Conservation (phyloP, 2,797 vertebrate species). For the Sebastes baramenuke region DNA sequence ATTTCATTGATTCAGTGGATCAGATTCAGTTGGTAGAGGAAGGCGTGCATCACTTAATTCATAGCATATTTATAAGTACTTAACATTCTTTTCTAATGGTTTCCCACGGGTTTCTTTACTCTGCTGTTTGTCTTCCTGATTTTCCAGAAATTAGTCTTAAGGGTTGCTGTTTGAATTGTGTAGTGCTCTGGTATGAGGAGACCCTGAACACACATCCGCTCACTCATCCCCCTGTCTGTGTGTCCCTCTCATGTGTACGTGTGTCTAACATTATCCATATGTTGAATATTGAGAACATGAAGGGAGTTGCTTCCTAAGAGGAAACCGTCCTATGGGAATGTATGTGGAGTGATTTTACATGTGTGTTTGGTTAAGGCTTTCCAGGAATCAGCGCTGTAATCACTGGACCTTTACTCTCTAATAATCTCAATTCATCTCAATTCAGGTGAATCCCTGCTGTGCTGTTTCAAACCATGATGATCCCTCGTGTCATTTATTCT, state of each 20-base stretch:
- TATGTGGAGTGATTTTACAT: conserved; percentile 53
- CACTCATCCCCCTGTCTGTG: conserved; percentile 46
- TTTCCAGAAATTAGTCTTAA: conserved; percentile 20
- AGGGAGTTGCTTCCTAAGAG: conserved; percentile 52
- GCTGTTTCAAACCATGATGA: no score
- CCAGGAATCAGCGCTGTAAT: conserved; percentile 53
- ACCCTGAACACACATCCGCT: conserved; percentile 48
- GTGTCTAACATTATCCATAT: conserved; percentile 69
- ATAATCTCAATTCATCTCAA: conserved; percentile 40
- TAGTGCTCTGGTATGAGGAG: conserved; percentile 10
- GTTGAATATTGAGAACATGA: conserved; percentile 48
- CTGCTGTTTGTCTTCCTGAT: conserved; percentile 9
- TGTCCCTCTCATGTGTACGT: conserved; percentile 31
- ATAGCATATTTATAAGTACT: neutral
- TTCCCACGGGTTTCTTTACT: neutral
- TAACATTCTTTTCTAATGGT: conserved; percentile 11
- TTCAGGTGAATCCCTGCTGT: neutral
- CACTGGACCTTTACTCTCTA: conserved; percentile 14
- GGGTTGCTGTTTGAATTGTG: conserved; percentile 16
- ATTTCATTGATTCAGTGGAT: neutral
- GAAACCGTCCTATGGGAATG: conserved; percentile 50
- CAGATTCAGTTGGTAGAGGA: neutral
- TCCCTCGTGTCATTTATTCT: neutral
- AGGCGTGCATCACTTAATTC: neutral
- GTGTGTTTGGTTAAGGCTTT: conserved; percentile 58